A percentile compares a stretch with the other conserved stretches of the same genome.
phyloP scores from a whole-genome alignment of 1,140 invertebrate species.

The Drosophila suzukii region DNA sequence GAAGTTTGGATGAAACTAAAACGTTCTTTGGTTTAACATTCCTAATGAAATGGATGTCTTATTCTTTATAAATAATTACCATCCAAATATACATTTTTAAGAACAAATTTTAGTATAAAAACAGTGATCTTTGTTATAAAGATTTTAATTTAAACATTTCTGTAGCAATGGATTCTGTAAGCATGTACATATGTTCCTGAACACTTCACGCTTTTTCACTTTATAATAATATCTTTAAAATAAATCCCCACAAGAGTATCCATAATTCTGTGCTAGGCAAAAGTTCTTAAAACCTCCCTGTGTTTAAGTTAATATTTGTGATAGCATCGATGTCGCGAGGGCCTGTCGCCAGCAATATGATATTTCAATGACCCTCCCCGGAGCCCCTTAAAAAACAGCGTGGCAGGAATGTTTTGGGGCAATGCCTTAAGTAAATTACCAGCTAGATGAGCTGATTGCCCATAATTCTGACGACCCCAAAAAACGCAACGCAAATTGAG shows the following conservation, averaged over 20 bases:
- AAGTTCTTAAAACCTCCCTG: not conserved
- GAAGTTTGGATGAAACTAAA: too few species aligned
- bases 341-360: slow-evolving; percentile 50
- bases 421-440: slow-evolving; percentile 65
- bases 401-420: slow-evolving; percentile 42
- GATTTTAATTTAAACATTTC: too few species aligned
- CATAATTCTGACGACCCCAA: slow-evolving; percentile 68
- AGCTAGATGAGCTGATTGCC: slow-evolving; percentile 66
- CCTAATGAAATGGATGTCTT: too few species aligned
- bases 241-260: slow-evolving; percentile 23
- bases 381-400: slow-evolving; percentile 13
- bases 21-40: too few species aligned
- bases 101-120: too few species aligned
- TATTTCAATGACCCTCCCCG: slow-evolving; percentile 45
- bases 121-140: too few species aligned
- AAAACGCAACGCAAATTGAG: slow-evolving; percentile 59
- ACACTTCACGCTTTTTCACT: not conserved
- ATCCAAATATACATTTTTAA: too few species aligned
- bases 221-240: not conserved
- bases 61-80: too few species aligned
- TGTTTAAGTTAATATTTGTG: slow-evolving; percentile 53
- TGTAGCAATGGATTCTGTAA: too few species aligned
- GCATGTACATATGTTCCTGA: too few species aligned
- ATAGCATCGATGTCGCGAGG: slow-evolving; percentile 49
- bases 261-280: not conserved